These are phyloP conservation scores for Axis porcinus DNA, from an alignment of 2,113 vertebrate species.

Conservation along the genomic window DNA sequence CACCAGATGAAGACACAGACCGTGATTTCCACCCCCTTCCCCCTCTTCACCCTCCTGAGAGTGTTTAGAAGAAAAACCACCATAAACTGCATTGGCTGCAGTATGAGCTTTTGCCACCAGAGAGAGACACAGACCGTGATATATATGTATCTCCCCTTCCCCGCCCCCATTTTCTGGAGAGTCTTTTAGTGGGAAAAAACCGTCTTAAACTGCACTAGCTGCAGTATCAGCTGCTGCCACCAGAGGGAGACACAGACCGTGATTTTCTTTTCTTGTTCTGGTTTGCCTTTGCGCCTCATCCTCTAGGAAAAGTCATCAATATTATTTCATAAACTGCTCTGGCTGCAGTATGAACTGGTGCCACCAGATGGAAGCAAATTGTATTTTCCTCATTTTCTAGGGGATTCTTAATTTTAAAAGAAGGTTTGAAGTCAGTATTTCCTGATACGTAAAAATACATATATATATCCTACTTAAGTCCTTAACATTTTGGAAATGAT, in stretches of 20 bases:
- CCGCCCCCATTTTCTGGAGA: not conserved
- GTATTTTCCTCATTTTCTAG: conserved; percentile 21
- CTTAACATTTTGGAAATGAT: not conserved
- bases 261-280: not conserved
- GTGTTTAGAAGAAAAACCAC: not conserved
- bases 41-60: not conserved
- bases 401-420: not conserved
- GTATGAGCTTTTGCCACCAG: not conserved
- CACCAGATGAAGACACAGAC: conserved; percentile 75
- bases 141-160: accelerated
- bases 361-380: conserved; percentile 72
- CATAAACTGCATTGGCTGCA: not conserved
- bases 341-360: conserved; percentile 3
- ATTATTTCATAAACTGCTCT: not conserved
- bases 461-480: not conserved
- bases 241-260: conserved; percentile 71
- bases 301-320: not conserved
- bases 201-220: not conserved
- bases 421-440: not conserved
- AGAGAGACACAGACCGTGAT: not conserved
- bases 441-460: not conserved
- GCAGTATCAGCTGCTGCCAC: conserved; percentile 61
- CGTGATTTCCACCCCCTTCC: not conserved
- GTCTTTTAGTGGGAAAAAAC: not conserved
- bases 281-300: not conserved